These are phyloP conservation scores for Beroe forskalii DNA, from an alignment of 37 sponge, comb jelly and placozoan genomes.

Conservation along the genomic window DNA sequence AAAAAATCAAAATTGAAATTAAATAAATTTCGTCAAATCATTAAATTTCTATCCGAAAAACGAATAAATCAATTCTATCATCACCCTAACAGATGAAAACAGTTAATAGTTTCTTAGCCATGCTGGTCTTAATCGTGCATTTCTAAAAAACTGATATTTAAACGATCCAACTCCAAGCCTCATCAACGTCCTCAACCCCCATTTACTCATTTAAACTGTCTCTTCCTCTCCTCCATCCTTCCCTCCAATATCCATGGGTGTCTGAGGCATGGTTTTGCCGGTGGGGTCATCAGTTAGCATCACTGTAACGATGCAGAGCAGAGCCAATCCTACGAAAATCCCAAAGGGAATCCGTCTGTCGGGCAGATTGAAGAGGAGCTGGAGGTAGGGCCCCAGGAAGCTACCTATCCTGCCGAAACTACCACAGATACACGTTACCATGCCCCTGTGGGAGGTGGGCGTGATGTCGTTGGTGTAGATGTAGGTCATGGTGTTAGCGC, in stretches of 20 bases:
- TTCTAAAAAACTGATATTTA: neutral
- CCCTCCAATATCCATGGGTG: neutral
- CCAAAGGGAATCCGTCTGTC: slow-evolving; percentile 11
- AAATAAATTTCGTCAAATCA: too few relatives aligned
- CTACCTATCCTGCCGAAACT: slow-evolving; percentile 39
- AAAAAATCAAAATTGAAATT: too few relatives aligned
- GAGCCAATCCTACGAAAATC: neutral
- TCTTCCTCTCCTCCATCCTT: neutral
- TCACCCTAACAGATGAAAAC: too few relatives aligned
- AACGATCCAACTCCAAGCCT: neutral
- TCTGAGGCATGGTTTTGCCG: slow-evolving; percentile 12
- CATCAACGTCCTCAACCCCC: neutral
- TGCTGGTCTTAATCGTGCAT: too few relatives aligned
- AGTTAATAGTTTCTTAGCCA: too few relatives aligned
- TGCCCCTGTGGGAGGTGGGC: slow-evolving; percentile 29
- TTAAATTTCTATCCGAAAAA: too few relatives aligned
- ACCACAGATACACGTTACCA: slow-evolving; percentile 11
- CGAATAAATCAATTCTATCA: too few relatives aligned
- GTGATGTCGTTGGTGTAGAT: neutral
- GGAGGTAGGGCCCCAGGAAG: slow-evolving; percentile 19
- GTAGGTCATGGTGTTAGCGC: neutral
- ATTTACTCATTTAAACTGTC: too few relatives aligned
- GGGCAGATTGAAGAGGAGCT: neutral
- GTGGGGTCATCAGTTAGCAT: neutral
- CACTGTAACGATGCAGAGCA: neutral